Evolutionary conservation across 1,140 invertebrate genomes (phyloP).

Genomic region (Phenacoccus solenopsis): DNA sequence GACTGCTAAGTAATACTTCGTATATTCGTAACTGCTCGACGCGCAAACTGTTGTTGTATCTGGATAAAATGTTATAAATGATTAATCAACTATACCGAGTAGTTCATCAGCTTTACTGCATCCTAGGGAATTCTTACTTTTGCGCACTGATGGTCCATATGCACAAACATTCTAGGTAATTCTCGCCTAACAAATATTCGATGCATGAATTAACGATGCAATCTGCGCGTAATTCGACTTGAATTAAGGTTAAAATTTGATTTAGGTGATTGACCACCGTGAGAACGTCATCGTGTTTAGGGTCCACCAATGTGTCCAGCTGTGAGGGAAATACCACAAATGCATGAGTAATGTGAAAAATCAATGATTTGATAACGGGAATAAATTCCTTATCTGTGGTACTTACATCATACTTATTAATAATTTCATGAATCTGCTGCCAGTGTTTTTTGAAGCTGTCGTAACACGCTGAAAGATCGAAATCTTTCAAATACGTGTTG

Average conservation of each 20-base stretch:
- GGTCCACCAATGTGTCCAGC: conserved; percentile 26
- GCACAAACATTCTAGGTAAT: conserved; percentile 60
- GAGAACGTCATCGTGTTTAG: conserved; percentile 67
- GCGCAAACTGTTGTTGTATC: conserved; percentile 63
- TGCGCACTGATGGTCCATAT: conserved; percentile 62
- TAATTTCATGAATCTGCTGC: conserved; percentile 79
- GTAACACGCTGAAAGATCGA: conserved; percentile 68
- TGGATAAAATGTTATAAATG: conserved; percentile 29
- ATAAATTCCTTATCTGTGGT: neutral
- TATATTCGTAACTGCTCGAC: conserved; percentile 73
- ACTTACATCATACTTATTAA: conserved; percentile 49
- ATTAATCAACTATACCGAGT: neutral
- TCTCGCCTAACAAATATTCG: conserved; percentile 61
- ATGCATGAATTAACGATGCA: conserved; percentile 41
- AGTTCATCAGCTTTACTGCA: no score
- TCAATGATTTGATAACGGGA: neutral
- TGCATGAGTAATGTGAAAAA: neutral
- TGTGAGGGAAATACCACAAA: neutral
- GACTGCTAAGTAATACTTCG: conserved; percentile 62
- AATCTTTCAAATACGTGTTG: conserved; percentile 28
- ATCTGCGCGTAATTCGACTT: conserved; percentile 56
- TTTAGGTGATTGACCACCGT: conserved; percentile 84
- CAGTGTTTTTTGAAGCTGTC: conserved; percentile 91
- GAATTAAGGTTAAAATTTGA: conserved; percentile 77
- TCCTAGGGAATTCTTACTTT: conserved; percentile 40